These are phyloP conservation scores for Pipistrellus nathusii DNA, from an alignment of 2,797 vertebrate species.

Conservation along the genomic window DNA sequence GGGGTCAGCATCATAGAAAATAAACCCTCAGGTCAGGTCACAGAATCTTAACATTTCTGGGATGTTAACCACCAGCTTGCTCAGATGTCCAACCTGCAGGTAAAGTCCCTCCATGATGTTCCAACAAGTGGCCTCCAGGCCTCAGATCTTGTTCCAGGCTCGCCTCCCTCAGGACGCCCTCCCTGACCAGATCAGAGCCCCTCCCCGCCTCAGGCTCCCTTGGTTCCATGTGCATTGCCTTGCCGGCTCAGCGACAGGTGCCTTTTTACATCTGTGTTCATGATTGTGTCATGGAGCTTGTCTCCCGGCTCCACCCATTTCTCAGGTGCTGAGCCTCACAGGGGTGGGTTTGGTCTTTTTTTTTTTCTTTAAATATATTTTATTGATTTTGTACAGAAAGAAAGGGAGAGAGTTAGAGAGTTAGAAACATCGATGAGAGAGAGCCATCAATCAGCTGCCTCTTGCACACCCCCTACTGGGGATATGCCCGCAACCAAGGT, in stretches of 20 bases:
- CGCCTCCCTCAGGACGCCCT: not conserved
- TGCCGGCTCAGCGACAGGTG: no score
- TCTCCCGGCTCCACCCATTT: not conserved
- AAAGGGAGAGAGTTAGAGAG: no score
- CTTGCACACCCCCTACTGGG: no score
- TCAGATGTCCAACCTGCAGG: not conserved
- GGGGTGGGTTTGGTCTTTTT: not conserved
- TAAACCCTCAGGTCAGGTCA: not conserved
- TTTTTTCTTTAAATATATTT: no score
- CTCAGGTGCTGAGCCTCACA: not conserved
- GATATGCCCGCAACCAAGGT: no score
- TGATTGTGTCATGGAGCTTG: not conserved
- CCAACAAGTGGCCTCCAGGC: not conserved
- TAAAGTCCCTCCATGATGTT: fast-evolving
- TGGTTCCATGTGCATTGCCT: not conserved
- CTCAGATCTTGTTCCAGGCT: not conserved
- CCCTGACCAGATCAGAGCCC: not conserved
- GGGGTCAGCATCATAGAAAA: not conserved
- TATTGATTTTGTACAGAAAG: no score
- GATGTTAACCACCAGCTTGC: not conserved
- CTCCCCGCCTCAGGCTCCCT: not conserved
- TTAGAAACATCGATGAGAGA: no score
- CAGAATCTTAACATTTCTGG: not conserved
- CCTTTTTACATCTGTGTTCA: not conserved
- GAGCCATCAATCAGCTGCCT: no score